Evolutionary conservation across 64 coral and sea anemone species (phyloP), one percentile per base, ranked within the genome.

Genomic region (Anthopleura sola): DNA sequence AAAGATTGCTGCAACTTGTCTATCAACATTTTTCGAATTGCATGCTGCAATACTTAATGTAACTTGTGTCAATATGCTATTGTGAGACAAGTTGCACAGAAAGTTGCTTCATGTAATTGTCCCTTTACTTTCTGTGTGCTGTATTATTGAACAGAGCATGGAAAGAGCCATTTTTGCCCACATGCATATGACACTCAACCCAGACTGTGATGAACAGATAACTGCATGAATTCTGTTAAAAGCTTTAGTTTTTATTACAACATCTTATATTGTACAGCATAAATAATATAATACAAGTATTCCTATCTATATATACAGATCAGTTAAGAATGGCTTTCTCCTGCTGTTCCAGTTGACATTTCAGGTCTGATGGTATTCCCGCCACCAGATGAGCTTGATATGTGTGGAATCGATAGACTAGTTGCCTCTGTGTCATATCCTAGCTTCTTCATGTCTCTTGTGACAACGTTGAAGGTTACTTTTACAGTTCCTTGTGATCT

Each of bases 401-500:
- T 78, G 31, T 91, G 89, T 34, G 95, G 86, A 84, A 98, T 91
- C 23, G 95, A 92, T 23, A 94, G 89, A 89, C 86, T 94, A 8
- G 95, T 88, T 71, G 95, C 80, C 86, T 94, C 97, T 80, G 89
- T 90, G 68, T 94, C 92, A 24, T 99, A 94, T 75, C 97, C 92
- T 49, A 95, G 86, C 60, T 94, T 94, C 49, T 94, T 99, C 97
- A 99, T 99, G 51, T 99, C 92, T 82, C 93, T 91, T 16, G 89
- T 99, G 47, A 99, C 87, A 80, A 99, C 74, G 82, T 90, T 95
- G 50, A 92, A 94, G 75, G 90, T 89, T 31, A 99, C 85, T 78
- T 90, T 94, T 19, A 99, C 83, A 89, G 78, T 95, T 54, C 97
- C 97, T 81, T 99, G 97, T 82, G 97, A 99, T 82, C 92, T 81